These are phyloP conservation scores for Didymodactylos carnosus DNA, from an alignment of 2,888 invertebrate genomes.

Conservation along the genomic window DNA sequence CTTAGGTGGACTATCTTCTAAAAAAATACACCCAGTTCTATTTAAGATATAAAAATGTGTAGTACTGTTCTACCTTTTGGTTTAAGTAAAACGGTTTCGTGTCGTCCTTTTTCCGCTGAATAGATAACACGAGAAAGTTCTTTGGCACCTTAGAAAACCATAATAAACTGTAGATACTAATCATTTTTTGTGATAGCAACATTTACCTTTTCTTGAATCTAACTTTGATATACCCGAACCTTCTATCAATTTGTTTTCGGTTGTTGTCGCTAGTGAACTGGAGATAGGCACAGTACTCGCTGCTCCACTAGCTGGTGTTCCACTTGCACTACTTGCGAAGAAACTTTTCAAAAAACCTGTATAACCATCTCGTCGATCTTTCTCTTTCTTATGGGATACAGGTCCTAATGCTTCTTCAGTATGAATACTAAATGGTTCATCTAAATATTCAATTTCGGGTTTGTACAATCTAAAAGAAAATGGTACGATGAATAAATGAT, in stretches of 20 bases:
- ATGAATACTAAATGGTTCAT: background rate
- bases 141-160: background rate
- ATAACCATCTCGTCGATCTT: background rate
- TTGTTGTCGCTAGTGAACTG: no score
- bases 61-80: background rate
- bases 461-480: background rate
- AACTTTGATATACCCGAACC: no score
- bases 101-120: background rate
- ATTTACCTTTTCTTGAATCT: no score
- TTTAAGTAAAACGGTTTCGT: background rate
- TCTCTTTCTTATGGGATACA: no score
- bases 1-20: background rate
- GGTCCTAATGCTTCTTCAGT: background rate
- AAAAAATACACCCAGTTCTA: no score
- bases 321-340: background rate
- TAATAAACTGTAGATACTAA: no score
- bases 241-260: no score
- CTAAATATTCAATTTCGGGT: background rate
- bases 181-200: no score
- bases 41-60: background rate
- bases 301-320: background rate
- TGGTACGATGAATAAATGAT: background rate
- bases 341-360: background rate
- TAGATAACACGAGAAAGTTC: background rate
- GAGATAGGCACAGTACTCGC: no score